These are phyloP conservation scores for Egretta garzetta DNA, from an alignment of 2,113 vertebrate genomes.

Conservation along the genomic window DNA sequence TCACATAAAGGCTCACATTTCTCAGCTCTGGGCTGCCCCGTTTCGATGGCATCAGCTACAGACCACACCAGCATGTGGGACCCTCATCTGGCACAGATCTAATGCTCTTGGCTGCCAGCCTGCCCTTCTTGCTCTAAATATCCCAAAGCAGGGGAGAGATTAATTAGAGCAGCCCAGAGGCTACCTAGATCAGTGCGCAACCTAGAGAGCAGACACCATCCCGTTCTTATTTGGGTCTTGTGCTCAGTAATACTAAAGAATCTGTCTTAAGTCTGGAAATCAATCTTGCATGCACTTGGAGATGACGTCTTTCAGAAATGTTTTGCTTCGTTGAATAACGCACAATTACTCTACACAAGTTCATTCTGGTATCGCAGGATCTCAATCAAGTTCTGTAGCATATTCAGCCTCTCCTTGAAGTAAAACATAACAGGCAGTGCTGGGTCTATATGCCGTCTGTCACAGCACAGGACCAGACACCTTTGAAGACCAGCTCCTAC, in stretches of 20 bases:
- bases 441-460: not conserved
- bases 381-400: not conserved
- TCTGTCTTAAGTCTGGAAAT: not conserved
- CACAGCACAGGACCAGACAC: not conserved
- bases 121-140: not conserved
- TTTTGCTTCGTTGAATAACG: not conserved
- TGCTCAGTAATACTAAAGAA: not conserved
- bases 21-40: not conserved
- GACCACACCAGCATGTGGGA: not conserved
- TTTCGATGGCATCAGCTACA: not conserved
- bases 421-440: not conserved
- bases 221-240: not conserved
- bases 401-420: not conserved
- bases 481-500: not conserved
- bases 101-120: not conserved
- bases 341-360: not conserved
- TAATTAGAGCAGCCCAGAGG: not conserved
- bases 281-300: not conserved
- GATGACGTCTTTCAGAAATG: not conserved
- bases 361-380: not conserved
- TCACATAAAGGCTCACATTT: not conserved
- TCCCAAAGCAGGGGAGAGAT: not conserved
- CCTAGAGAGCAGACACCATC: not conserved
- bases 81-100: not conserved
- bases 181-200: not conserved